A percentile compares a stretch with the other conserved stretches of the same genome.
phyloP scores from a whole-genome alignment of 2,113 vertebrate species.

The Pitta sordida region DNA sequence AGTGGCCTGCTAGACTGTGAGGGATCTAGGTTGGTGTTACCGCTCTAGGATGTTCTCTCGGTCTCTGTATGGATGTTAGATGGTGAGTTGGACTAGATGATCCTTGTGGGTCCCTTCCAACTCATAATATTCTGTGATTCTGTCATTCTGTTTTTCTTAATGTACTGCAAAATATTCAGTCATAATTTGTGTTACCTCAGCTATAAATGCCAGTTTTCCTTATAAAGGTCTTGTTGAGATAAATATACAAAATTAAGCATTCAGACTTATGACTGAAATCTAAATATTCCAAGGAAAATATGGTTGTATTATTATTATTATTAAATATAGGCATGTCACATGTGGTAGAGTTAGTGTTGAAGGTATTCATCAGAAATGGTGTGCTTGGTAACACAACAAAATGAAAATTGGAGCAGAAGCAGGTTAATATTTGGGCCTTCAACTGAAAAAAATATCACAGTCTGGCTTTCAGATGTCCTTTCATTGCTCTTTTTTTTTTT shows the following conservation, averaged over 20 bases:
- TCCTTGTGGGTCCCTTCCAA: too few species aligned
- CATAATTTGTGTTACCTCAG: neutral
- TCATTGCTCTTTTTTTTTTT: neutral
- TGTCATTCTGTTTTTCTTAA: neutral
- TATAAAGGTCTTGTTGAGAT: neutral
- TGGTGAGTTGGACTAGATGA: too few species aligned
- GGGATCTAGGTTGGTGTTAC: too few species aligned
- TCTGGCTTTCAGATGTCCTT: neutral
- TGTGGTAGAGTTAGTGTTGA: neutral
- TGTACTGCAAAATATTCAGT: neutral
- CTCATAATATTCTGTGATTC: too few species aligned
- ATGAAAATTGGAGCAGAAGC: neutral
- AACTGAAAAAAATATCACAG: neutral
- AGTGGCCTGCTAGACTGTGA: too few species aligned
- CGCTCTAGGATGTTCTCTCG: too few species aligned
- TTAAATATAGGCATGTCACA: neutral
- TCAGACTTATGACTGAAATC: neutral
- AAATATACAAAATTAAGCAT: neutral
- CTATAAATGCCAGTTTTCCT: neutral
- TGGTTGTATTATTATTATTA: neutral
- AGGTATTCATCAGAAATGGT: neutral
- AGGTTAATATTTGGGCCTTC: neutral
- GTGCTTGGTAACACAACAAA: constrained; percentile 4
- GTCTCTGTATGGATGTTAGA: too few species aligned
- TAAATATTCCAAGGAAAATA: neutral